Evolutionary conservation across 1,140 invertebrate species (phyloP).

Genomic region (Macrobrachium nipponense): DNA sequence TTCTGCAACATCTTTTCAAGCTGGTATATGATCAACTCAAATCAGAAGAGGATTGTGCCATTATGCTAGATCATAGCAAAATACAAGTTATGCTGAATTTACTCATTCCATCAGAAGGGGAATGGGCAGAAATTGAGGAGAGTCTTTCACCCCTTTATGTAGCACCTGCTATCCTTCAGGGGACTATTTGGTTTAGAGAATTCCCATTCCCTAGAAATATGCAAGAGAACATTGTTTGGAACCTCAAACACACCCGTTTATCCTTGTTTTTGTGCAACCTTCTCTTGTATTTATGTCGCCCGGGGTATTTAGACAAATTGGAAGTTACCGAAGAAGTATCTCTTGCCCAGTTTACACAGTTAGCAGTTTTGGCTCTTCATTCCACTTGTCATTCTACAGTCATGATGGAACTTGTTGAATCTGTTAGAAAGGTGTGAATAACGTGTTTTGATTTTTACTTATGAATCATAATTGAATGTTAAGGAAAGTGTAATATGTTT

Average conservation of each 20-base stretch:
- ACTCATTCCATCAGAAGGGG: conserved; percentile 35
- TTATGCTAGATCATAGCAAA: conserved; percentile 37
- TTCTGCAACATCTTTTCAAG: conserved; percentile 10
- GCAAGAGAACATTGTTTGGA: background rate
- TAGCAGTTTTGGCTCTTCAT: conserved; percentile 36
- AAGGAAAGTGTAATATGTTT: background rate
- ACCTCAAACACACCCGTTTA: conserved; percentile 23
- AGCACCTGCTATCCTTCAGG: conserved; percentile 33
- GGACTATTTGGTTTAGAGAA: conserved; percentile 27
- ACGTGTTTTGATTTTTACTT: background rate
- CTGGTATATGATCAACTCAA: conserved; percentile 15
- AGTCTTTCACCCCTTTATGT: conserved; percentile 29
- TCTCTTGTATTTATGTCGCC: conserved; percentile 23
- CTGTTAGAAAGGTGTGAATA: background rate
- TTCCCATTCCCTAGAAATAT: conserved; percentile 43
- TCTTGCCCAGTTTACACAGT: conserved; percentile 38
- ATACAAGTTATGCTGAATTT: conserved; percentile 39
- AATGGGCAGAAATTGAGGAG: conserved; percentile 38
- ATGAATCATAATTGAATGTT: background rate
- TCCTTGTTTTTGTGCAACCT: conserved; percentile 38
- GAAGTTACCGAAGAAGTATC: conserved; percentile 34
- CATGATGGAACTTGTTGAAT: conserved; percentile 5
- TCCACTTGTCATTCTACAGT: conserved; percentile 26
- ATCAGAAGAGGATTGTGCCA: conserved; percentile 23
- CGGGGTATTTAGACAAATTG: background rate